A percentile compares a stretch with the other conserved stretches of the same genome.
These are phyloP conservation scores for Galerucella calmariensis DNA, from an alignment of 2,888 invertebrate species.

Conservation along the genomic window DNA sequence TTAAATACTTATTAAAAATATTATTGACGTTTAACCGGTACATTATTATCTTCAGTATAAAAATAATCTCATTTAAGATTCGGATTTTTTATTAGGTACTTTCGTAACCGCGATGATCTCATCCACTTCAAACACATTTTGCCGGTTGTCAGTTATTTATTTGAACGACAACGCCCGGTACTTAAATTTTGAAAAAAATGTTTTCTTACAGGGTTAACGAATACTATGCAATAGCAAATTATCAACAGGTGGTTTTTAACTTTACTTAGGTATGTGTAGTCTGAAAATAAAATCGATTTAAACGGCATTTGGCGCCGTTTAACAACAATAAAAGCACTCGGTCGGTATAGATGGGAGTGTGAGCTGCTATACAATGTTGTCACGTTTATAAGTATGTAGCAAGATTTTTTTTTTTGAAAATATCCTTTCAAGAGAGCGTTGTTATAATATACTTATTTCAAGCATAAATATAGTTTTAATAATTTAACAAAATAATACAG, in stretches of 20 bases:
- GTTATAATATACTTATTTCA: no score
- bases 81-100: slow-evolving; percentile 19
- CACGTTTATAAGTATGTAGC: slow-evolving; percentile 9
- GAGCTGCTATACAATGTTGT: slow-evolving; percentile 19
- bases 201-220: background rate
- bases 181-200: slow-evolving; percentile 28
- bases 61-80: slow-evolving; percentile 10
- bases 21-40: background rate
- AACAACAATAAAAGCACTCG: slow-evolving; percentile 19
- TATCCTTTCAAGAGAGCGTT: no score
- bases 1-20: background rate
- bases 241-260: slow-evolving; percentile 31
- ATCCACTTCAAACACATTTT: slow-evolving; percentile 28
- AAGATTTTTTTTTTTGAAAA: background rate
- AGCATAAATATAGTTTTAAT: background rate
- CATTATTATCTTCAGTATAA: background rate
- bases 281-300: slow-evolving; percentile 28
- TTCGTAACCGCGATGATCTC: slow-evolving; percentile 33
- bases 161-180: slow-evolving; percentile 6
- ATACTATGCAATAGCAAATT: background rate
- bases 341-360: slow-evolving; percentile 31
- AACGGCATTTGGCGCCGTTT: slow-evolving; percentile 32
- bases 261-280: background rate
- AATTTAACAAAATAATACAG: background rate
- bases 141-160: slow-evolving; percentile 24